Conservation (phyloP, 2,797 vertebrate species). For the Neoniphon sammara region DNA sequence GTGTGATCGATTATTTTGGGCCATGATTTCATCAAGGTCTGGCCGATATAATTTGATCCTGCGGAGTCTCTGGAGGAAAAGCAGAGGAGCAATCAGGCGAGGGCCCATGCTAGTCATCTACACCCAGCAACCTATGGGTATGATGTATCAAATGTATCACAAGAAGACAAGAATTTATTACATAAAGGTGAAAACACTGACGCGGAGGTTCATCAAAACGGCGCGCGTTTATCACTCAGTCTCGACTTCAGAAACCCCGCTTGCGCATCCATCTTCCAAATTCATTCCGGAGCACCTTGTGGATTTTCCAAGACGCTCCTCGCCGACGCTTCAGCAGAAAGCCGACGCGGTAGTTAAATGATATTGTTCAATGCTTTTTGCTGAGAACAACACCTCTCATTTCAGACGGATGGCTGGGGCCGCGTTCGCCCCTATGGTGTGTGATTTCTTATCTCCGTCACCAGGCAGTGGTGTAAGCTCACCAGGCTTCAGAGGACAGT, state of each 20-base stretch:
- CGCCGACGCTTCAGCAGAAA: neutral
- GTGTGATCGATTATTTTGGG: slow-evolving; percentile 43
- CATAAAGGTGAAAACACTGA: slow-evolving; percentile 25
- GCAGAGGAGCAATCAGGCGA: slow-evolving; percentile 16
- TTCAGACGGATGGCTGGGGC: slow-evolving; percentile 47
- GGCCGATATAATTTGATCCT: slow-evolving; percentile 50
- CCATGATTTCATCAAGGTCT: slow-evolving; percentile 46
- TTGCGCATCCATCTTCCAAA: slow-evolving; percentile 5
- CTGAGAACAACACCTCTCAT: slow-evolving; percentile 54
- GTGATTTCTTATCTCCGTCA: slow-evolving; percentile 69
- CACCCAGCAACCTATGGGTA: neutral
- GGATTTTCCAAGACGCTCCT: neutral
- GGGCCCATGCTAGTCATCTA: neutral
- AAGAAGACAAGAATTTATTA: slow-evolving; percentile 39
- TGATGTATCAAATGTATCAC: neutral
- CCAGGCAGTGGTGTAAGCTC: slow-evolving; percentile 59
- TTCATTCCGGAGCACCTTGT: neutral
- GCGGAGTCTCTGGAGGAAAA: slow-evolving; percentile 1
- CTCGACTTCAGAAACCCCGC: neutral
- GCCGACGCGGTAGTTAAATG: slow-evolving; percentile 24
- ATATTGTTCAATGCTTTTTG: slow-evolving; percentile 48
- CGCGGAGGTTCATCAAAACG: slow-evolving; percentile 19
- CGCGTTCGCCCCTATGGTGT: slow-evolving; percentile 28
- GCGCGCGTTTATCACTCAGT: slow-evolving; percentile 16
- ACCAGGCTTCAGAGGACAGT: slow-evolving; percentile 38